Evolutionary conservation across 2,797 vertebrate species (phyloP), one percentile per base, ranked within the genome.

Genomic region (Neosilurus hyrtlii): DNA sequence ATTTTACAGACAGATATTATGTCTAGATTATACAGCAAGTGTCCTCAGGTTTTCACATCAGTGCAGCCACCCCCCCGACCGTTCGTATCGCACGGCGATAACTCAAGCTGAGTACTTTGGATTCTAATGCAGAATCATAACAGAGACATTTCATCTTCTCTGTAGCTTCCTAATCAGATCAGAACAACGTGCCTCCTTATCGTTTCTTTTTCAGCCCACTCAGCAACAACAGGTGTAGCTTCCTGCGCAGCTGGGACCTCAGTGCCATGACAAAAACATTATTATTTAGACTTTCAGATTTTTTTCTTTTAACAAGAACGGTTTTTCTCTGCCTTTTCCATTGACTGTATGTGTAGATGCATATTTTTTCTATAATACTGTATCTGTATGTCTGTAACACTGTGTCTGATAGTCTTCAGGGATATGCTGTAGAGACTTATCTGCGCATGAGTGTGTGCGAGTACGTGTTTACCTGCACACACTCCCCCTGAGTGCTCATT

Each of bases 401-500:
- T 20, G 59, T 37, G 9, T 57, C 9, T 61, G 22, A 43, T 49
- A 15, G 15, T 59, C n/a, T 77, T 51, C 9, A 63, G 22, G 37
- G n/a, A 37, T 78, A 51, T 5, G n/a, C n/a, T 52, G 43, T 26
- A 16, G 43, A 20, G 37, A 4, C 8, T 3, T 9, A 15, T 30
- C 15, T 71, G 8, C 3, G 9, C 37, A 22, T 74, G 78, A 71
- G 43, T 75, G 76, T 76, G 70, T 82, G 75, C 71, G 82, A 67
- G 81, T 71, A 75, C 71, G 71, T 86, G 72, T 88, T 75, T 83
- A 80, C 79, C 43, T 82, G 83, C 83, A 86, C 84, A 87, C 83
- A 82, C 83, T 80, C 81, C 88, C 86, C 88, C 72, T 82, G 88
- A 85, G 88, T 87, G 61, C 85, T 88, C 88, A 88, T 88, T 88